Base-by-base conservation (phyloP, 2,797 vertebrate species). In the Loriculus beryllinus region DNA sequence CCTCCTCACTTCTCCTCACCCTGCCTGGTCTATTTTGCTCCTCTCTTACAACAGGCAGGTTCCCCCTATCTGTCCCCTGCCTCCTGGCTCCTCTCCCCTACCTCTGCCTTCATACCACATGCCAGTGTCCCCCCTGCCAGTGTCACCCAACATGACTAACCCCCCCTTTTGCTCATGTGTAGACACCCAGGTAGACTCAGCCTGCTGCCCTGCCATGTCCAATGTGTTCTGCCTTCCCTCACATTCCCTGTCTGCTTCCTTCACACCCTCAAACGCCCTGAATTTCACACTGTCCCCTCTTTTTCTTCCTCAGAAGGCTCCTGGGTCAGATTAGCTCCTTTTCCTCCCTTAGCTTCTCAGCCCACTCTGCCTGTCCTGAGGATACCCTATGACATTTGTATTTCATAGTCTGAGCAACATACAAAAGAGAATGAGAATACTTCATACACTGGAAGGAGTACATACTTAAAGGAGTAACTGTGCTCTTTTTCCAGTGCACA, bases 101-200 rank as follows among this genome's bases (percentile, higher is more conserved):
- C 40, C 49, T 72, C 56, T 82, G 52, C 49, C 33, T 63, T 88
- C 31, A 70, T 64, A n/a, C 29, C 78, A 67, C 8, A 21, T 7
- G 29, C 10, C 42, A 39, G 29, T 9, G 22, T 13, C 6, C 14
- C 10, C 28, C 16, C 8, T 8, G 47, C 82, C 45, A 79, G 47
- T 3, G 4, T 40, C 35, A 75, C 62, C 0, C 2, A 86, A 78
- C 3, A 8, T 4, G 19, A 28, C 37, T n/a, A 21, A 68, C 5
- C 15, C 40, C 33, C 51, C 10, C 35, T 71, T 29, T 42, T 64
- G 49, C 54, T 79, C 57, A 59, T 20, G 15, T 19, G 42, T 28
- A 29, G 52, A 64, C 0, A 1, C 5, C 42, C 0, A 0, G 8
- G 22, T 37, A 54, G 59, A 64, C 60, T 67, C 4, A 19, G n/a